phyloP scores from a whole-genome alignment of 2,888 invertebrate genomes.

The Volucella zonaria region DNA sequence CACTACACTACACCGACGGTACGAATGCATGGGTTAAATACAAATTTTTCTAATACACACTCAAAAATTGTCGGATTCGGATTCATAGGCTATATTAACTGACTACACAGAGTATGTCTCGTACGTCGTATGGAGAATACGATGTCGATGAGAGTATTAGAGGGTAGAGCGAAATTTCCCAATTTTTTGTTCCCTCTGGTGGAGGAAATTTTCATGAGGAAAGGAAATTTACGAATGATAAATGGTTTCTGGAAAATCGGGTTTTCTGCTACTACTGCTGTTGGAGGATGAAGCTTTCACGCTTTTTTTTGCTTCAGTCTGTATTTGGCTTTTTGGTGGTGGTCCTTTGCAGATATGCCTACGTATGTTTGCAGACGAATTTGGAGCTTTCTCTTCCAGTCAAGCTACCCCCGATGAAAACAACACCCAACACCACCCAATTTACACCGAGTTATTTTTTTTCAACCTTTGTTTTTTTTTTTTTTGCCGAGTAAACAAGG shows the following conservation, averaged over 20 bases:
- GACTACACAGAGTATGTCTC: too few species aligned
- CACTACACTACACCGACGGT: slow-evolving; percentile 51
- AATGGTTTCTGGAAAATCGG: slow-evolving; percentile 40
- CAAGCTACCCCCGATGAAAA: too few species aligned
- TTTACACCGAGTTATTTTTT: not conserved
- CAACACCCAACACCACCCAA: slow-evolving; percentile 2
- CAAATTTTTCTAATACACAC: slow-evolving; percentile 52
- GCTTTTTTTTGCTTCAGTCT: slow-evolving; percentile 12
- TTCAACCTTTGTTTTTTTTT: too few species aligned
- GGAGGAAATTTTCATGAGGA: slow-evolving; percentile 24
- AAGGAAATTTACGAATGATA: not conserved
- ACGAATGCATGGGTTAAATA: slow-evolving; percentile 21
- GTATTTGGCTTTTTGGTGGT: too few species aligned
- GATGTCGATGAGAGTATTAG: slow-evolving; percentile 45
- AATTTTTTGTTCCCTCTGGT: slow-evolving; percentile 53
- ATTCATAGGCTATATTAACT: slow-evolving; percentile 10
- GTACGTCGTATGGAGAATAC: not conserved
- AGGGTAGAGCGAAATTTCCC: slow-evolving; percentile 55
- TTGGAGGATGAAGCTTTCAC: slow-evolving; percentile 57
- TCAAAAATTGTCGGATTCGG: not conserved
- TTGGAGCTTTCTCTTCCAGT: too few species aligned
- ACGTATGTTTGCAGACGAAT: not conserved
- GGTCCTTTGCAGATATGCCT: slow-evolving; percentile 5
- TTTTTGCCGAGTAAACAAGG: too few species aligned
- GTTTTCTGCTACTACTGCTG: slow-evolving; percentile 36